Evolutionary conservation across 2,113 vertebrate genomes (phyloP).

Genomic region (Carassius auratus): DNA sequence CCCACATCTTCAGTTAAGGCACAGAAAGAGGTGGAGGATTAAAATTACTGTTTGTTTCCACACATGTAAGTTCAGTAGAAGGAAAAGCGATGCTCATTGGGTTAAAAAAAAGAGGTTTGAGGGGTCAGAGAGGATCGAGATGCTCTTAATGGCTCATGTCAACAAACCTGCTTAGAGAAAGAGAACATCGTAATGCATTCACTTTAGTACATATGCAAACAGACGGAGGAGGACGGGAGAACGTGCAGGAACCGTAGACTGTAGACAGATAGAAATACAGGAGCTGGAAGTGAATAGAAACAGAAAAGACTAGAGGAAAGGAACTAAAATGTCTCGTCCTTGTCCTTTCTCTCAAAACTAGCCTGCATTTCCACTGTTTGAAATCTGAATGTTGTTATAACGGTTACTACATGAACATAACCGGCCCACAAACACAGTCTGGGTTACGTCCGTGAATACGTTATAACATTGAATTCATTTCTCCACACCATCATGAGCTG

Average conservation of each 20-base stretch:
- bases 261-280: background rate
- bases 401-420: background rate
- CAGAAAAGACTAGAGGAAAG: background rate
- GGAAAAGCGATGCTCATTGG: slow-evolving; percentile 46
- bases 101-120: slow-evolving; percentile 42
- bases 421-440: background rate
- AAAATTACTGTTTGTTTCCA: slow-evolving; percentile 23
- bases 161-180: slow-evolving; percentile 60
- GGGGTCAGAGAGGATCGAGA: slow-evolving; percentile 7
- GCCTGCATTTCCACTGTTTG: background rate
- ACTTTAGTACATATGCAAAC: slow-evolving; percentile 51
- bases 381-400: background rate
- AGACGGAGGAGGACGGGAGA: background rate
- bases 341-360: background rate
- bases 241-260: background rate
- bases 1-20: slow-evolving; percentile 39
- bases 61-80: background rate
- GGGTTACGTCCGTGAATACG: background rate
- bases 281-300: background rate
- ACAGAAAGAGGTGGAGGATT: slow-evolving; percentile 33
- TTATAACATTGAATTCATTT: background rate
- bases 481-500: background rate
- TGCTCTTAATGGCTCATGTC: slow-evolving; percentile 42
- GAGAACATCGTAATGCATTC: slow-evolving; percentile 45
- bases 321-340: too few relatives aligned